Percentiles rank a stretch among this genome's conserved stretches.
These are phyloP conservation scores for Elgaria multicarinata DNA, from an alignment of 2,113 vertebrate genomes.

Conservation along the genomic window DNA sequence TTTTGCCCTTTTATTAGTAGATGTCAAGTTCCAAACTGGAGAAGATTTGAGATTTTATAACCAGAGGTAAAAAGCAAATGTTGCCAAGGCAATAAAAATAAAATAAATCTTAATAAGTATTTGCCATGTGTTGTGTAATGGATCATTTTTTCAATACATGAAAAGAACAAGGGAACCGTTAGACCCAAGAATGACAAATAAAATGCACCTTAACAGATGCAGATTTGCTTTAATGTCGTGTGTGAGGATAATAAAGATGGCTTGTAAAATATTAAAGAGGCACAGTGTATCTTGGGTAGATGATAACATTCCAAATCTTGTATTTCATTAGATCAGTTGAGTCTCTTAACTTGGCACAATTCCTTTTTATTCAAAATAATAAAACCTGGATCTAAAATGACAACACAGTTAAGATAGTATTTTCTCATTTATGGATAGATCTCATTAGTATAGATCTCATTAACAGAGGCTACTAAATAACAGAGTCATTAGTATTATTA, in stretches of 20 bases:
- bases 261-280: constrained; percentile 61
- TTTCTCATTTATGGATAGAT: constrained; percentile 37
- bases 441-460: constrained; percentile 37
- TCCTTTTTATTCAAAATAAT: constrained; percentile 50
- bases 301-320: constrained; percentile 49
- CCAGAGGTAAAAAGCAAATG: constrained; percentile 36
- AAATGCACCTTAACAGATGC: constrained; percentile 63
- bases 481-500: background rate
- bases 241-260: constrained; percentile 59
- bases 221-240: constrained; percentile 55
- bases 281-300: constrained; percentile 38
- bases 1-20: constrained; percentile 53
- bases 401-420: background rate
- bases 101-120: constrained; percentile 67
- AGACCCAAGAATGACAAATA: constrained; percentile 55
- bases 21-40: constrained; percentile 47
- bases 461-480: constrained; percentile 35
- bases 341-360: constrained; percentile 30
- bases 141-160: constrained; percentile 35
- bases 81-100: constrained; percentile 59
- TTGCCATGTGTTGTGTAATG: constrained; percentile 43
- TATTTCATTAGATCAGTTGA: constrained; percentile 27
- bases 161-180: constrained; percentile 53
- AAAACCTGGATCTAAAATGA: constrained; percentile 32
- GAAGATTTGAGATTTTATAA: constrained; percentile 55